These are phyloP conservation scores for Embiotoca jacksoni DNA, from an alignment of 2,113 vertebrate species.

Conservation along the genomic window DNA sequence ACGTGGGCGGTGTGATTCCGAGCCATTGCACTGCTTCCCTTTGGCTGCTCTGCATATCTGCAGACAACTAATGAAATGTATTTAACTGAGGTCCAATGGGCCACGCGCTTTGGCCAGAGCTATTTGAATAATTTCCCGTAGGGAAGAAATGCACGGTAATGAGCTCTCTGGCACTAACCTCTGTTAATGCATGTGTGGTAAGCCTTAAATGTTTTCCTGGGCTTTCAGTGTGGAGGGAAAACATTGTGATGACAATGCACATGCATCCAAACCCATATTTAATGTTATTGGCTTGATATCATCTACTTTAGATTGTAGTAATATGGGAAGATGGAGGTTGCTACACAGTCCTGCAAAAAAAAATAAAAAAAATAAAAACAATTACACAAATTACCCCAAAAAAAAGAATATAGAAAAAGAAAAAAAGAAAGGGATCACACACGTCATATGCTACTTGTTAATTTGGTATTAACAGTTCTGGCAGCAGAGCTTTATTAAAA, in stretches of 20 bases:
- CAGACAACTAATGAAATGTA: not conserved
- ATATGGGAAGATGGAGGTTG: not conserved
- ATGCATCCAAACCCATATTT: not conserved
- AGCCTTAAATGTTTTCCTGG: slow-evolving; percentile 3
- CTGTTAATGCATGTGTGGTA: slow-evolving; percentile 9
- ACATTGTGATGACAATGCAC: not conserved
- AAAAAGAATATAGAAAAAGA: not conserved
- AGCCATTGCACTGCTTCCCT: not conserved
- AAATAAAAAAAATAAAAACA: not conserved
- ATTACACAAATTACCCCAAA: not conserved
- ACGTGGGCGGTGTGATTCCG: not conserved
- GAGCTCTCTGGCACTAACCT: not conserved
- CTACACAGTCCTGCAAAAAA: not conserved
- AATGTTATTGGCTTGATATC: not conserved
- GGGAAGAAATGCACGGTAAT: not conserved
- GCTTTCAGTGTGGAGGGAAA: not conserved
- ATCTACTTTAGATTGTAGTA: not conserved
- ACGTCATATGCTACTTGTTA: slow-evolving; percentile 33
- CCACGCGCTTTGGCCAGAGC: not conserved
- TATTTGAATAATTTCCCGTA: not conserved
- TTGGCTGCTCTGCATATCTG: not conserved
- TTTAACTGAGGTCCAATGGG: not conserved
- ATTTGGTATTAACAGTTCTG: slow-evolving; percentile 20
- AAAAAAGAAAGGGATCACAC: not conserved
- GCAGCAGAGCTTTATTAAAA: slow-evolving; percentile 45